phyloP scores from a whole-genome alignment of 2,113 vertebrate genomes.

The Gobio gobio region DNA sequence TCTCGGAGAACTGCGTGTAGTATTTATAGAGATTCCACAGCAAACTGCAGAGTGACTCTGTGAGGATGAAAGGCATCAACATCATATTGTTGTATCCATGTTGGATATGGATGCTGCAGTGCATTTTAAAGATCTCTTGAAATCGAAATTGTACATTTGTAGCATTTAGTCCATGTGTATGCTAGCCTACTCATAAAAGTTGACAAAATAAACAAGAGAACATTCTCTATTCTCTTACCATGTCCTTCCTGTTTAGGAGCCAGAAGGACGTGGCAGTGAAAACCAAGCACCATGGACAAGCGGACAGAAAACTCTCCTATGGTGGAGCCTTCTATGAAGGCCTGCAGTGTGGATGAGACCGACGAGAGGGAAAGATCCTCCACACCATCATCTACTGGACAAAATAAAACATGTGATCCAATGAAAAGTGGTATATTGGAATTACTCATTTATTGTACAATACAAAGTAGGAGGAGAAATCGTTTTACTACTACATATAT shows the following conservation, averaged over 20 bases:
- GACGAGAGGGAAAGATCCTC: conserved; percentile 73
- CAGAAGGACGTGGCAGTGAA: conserved; percentile 93
- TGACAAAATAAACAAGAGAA: not conserved
- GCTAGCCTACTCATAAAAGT: not conserved
- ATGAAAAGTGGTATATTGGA: not conserved
- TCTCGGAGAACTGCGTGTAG: conserved; percentile 89
- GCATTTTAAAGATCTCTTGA: too few relatives aligned
- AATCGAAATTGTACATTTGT: too few relatives aligned
- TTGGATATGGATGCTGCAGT: not conserved
- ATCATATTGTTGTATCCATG: not conserved
- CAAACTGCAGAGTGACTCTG: conserved; percentile 86
- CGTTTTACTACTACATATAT: not conserved
- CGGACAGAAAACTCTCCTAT: conserved; percentile 88
- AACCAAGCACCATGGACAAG: conserved; percentile 85
- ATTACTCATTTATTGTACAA: not conserved
- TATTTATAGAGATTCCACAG: conserved; percentile 95
- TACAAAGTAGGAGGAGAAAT: not conserved
- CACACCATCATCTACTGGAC: conserved; percentile 56
- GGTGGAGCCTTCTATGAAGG: conserved; percentile 91
- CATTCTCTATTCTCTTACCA: conserved; percentile 72
- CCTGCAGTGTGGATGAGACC: conserved; percentile 83
- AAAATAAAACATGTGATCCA: not conserved
- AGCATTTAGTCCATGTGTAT: not conserved
- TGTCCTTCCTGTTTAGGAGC: conserved; percentile 80
- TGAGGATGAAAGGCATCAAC: conserved; percentile 52